A percentile compares a stretch with the other conserved stretches of the same genome.
phyloP scores from a whole-genome alignment of 35 echinoderm and acorn worm species.

The Strongylocentrotus purpuratus region DNA sequence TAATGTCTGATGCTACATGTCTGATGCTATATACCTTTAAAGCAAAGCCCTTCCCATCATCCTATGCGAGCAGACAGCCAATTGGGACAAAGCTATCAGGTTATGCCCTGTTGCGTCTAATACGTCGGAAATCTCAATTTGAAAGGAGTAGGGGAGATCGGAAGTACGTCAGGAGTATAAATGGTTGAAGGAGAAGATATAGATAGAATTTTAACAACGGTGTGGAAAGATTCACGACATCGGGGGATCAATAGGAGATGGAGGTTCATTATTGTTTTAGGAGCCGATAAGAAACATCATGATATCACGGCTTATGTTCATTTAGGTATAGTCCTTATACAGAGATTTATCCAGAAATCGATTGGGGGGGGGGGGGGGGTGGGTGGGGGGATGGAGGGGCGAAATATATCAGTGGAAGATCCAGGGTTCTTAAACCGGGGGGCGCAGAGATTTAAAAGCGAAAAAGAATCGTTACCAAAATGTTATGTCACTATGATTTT shows the following conservation, averaged over 20 bases:
- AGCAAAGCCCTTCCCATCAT: neutral
- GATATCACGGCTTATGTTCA: too few species aligned
- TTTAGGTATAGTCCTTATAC: too few species aligned
- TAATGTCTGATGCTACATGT: neutral
- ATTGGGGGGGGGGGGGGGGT: too few species aligned
- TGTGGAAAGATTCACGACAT: neutral
- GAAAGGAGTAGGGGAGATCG: neutral
- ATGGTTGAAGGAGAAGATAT: neutral
- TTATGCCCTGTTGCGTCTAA: neutral
- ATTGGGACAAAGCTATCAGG: neutral
- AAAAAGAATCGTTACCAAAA: too few species aligned
- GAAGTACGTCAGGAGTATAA: neutral
- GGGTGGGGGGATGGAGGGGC: too few species aligned
- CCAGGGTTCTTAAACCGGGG: too few species aligned
- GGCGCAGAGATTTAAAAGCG: too few species aligned
- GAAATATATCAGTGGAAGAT: too few species aligned
- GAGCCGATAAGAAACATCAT: neutral
- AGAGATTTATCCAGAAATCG: too few species aligned
- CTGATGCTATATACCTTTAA: neutral
- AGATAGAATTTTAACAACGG: neutral
- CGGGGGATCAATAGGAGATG: neutral
- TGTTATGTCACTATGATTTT: too few species aligned
- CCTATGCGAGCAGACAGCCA: neutral
- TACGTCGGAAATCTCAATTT: slow-evolving; percentile 11
- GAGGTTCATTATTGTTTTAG: neutral